Base-by-base conservation (phyloP, 2,113 vertebrate species). In the Chlamydotis undulata region DNA sequence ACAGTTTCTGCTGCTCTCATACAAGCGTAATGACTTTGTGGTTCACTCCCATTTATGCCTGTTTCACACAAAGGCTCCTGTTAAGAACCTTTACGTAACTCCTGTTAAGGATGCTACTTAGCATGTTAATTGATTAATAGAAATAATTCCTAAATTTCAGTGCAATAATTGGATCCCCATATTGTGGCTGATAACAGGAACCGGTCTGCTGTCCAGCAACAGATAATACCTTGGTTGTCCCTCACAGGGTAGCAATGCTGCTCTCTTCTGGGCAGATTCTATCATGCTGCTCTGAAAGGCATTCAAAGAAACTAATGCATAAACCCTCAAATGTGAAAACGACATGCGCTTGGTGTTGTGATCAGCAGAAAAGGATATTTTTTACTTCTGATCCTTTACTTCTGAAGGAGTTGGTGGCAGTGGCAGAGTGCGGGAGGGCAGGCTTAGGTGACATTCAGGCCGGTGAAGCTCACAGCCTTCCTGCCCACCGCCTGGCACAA, bases 181-280 rank as follows among this genome's bases (percentile, higher is more conserved):
- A 37, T 61, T 68, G 47, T 28, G 10, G 12, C 26, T 84, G 39
- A 33, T 31, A 70, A 31, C 21, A 78, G 4, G 23, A 89, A 43
- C 35, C 68, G 64, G 65, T 12, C 12, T 49, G 8, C 52, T 71
- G 59, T 64, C 79, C 80, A 43, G 65, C 57, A 56, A 71, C 18
- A 45, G 52, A 19, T 47, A 93, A 47, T 82, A 49, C 69, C 29
- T 64, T n/a, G 9, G 11, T 60, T 94, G 65, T 87, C 77, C 73
- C 89, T 91, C 70, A 10, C 19, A 12, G 14, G 87, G 29, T 82
- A 49, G 68, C 56, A 64, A 1, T 95, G 84, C 94, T 95, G 91
- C 95, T 94, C 94, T 78, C 83, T 94, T 93, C 94, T 91, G 93
- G 93, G 77, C 69, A 65, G 65, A 91, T 43, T 39, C 5, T 65